Base-by-base conservation (phyloP, 2,797 vertebrate species). In the Hafferia zeledoni region DNA sequence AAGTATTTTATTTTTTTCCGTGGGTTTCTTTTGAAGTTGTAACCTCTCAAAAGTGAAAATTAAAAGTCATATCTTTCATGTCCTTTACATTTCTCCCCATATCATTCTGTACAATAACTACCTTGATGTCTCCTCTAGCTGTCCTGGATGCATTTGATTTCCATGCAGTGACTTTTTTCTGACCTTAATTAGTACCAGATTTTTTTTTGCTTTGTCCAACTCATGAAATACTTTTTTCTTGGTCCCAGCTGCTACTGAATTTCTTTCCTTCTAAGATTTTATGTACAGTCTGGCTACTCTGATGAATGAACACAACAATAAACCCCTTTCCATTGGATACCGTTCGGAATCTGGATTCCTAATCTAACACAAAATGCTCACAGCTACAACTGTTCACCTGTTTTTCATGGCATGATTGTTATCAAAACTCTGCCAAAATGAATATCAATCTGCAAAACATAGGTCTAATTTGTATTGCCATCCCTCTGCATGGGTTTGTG, bases 1-100 rank as follows among this genome's bases (percentile, higher is more conserved):
- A 89, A 91, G 46, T 46, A 71, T 82, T 91, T 95, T 88, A 90
- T 82, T 95, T 94, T 90, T 49, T 89, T 81, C 90, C 87, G 68
- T 41, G 24, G 33, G 46, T 84, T 90, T 84, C 91, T 95, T 96
- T 94, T 90, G 80, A 94, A 94, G 83, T 70, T 83, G 33, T 87
- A 94, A 90, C 60, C 43, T 70, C 49, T 77, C 52, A 67, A 95
- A 94, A 91, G 35, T 27, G 27, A 89, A 95, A 89, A 49, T 41
- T 82, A 94, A 90, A 84, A 84, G 77, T 31, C 10, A 0, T 70
- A 27, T 28, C 64, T 94, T 94, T 84, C 13, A 82, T 79, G 44
- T 6, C 64, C 84, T 94, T 91, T 86, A 44, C 67, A 93, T 91
- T 84, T 94, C n/a, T 88, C 27, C 24, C 63, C 24, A 47, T 39